Evolutionary conservation across 2,113 vertebrate species (phyloP).

Genomic region (Thymallus thymallus): DNA sequence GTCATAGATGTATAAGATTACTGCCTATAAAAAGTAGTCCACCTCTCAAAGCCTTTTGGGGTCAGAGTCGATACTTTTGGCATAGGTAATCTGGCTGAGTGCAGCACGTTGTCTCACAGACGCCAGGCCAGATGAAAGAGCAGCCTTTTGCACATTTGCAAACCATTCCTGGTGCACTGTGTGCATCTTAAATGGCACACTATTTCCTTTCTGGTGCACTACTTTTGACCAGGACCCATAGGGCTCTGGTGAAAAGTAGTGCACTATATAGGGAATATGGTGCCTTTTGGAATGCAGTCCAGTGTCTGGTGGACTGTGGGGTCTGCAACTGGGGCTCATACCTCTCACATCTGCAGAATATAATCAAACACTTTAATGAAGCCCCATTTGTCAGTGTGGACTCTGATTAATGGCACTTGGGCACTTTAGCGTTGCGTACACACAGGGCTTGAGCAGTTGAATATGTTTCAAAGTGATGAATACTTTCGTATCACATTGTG

Average conservation of each 20-base stretch:
- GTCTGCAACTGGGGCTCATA: neutral
- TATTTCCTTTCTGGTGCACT: no score
- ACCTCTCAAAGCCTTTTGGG: neutral
- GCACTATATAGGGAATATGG: no score
- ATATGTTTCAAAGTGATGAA: neutral
- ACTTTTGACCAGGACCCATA: no score
- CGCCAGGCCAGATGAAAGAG: no score
- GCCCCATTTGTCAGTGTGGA: constrained; percentile 14
- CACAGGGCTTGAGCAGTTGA: neutral
- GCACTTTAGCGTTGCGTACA: neutral
- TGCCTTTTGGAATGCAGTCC: no score
- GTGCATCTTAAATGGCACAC: no score
- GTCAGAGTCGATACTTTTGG: neutral
- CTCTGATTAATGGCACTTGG: constrained; percentile 4
- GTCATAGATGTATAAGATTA: no score
- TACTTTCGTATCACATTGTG: neutral
- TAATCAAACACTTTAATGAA: constrained; percentile 14
- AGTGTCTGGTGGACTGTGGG: neutral
- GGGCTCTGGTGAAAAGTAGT: no score
- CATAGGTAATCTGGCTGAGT: neutral
- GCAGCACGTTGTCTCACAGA: neutral
- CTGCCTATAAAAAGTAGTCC: neutral
- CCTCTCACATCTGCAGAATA: constrained; percentile 10
- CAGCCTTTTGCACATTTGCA: neutral
- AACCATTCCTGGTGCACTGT: neutral